Base-by-base conservation (phyloP, 2,888 invertebrate genomes). In the Odontomyia ornata region DNA sequence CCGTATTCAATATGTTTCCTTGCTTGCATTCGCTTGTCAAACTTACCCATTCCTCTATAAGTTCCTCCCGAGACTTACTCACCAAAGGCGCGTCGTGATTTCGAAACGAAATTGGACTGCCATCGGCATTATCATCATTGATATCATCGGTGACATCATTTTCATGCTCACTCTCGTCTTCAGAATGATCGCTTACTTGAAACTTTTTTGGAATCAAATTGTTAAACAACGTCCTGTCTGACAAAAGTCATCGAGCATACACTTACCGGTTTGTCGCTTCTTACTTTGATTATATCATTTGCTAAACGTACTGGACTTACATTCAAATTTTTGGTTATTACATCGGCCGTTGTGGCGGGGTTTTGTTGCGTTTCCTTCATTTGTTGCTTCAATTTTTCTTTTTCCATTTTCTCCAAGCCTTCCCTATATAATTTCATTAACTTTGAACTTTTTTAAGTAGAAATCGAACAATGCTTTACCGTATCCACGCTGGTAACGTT, bases 381-480 rank as follows among this genome's bases (percentile, higher is more conserved):
- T 75, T 91, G 91, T 80, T 96, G 96, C 82, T 92, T 93, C 83
- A 92, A 91, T 83, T 97, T 97, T 82, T 98, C 97, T 27, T 95
- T 90, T 85, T 99, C 98, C 96, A 98, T 98, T 89, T 98, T 98
- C 84, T 98, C 98, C 81, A 99, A 88, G 43, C 98, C 98, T 89
- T 90, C 89, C 75, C 87, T 87, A 77, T 18, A 28, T 11, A 27
- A 11, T 43, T 64, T 64, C n/a, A 60, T 36, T 36, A 5, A 5
- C 3, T 3, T 36, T 3, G 3, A 9, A 60, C 15, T 60, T 1
- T 5, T 23, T 1, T 23, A 5, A 4, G 23, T 60, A 21, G 60
- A 23, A 36, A 15, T 52, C 13, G 52, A 52, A 52, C 15, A 15
- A 25, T 60, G 60, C 52, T 36, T 89, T 96, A 98, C 85, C 98